Conservation (phyloP, 2,113 vertebrate genomes). For the Alectura lathami region DNA sequence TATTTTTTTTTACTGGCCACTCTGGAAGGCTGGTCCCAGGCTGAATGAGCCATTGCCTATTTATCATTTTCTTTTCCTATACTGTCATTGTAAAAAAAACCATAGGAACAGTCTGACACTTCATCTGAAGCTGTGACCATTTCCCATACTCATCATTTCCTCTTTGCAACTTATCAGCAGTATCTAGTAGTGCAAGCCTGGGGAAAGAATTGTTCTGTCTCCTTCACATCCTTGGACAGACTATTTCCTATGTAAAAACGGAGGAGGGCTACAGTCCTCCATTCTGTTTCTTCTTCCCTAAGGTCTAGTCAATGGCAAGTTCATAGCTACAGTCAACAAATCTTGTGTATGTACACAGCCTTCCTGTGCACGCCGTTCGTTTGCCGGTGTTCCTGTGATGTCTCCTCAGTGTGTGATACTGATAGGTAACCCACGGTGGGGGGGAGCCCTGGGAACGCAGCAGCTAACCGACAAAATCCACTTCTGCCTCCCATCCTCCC, state of each 20-base stretch:
- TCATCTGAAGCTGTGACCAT: neutral
- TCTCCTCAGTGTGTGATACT: too few species aligned
- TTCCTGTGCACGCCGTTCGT: neutral
- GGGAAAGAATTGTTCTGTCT: neutral
- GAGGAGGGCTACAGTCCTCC: rapidly evolving
- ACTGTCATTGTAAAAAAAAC: neutral
- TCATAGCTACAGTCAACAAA: neutral
- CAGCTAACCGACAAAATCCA: neutral
- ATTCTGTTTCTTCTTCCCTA: neutral
- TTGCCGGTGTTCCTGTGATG: neutral
- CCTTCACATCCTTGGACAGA: too few species aligned
- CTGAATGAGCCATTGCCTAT: neutral
- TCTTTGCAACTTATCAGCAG: neutral
- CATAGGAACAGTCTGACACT: neutral
- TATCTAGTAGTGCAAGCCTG: neutral
- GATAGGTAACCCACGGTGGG: rapidly evolving
- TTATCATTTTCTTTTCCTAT: neutral
- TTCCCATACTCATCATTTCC: neutral
- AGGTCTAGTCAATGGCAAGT: neutral
- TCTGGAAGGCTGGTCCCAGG: neutral
- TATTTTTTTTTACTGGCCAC: neutral
- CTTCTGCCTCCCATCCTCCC: neutral
- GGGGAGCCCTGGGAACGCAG: neutral
- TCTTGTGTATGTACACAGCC: rapidly evolving
- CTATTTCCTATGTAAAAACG: neutral